Percentiles rank a stretch among this genome's conserved stretches.
Conservation (phyloP, 2,888 invertebrate species). For the Plusia festucae region DNA sequence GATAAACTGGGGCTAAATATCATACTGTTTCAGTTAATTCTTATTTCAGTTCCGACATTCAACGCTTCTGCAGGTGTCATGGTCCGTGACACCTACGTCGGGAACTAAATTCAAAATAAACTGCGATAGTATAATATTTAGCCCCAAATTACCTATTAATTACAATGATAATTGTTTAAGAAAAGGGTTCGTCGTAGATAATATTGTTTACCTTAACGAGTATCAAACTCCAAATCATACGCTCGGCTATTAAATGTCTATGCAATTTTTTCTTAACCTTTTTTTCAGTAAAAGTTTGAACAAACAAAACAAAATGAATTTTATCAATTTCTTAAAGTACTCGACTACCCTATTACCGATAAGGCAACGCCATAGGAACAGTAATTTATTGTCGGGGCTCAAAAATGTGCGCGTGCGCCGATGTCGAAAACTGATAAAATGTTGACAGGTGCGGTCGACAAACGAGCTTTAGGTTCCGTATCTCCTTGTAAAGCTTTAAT, state of each 20-base stretch:
- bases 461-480: neutral
- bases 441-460: neutral
- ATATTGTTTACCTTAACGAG: neutral
- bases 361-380: neutral
- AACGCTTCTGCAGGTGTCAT: too few relatives aligned
- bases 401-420: slow-evolving; percentile 13
- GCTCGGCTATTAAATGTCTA: neutral
- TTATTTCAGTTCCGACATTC: too few relatives aligned
- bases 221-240: neutral
- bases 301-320: neutral
- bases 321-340: slow-evolving; percentile 6
- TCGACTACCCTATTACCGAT: slow-evolving; percentile 8
- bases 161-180: too few relatives aligned
- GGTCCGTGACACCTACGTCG: too few relatives aligned
- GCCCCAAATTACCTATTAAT: too few relatives aligned
- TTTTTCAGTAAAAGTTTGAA: neutral
- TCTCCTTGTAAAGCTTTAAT: neutral
- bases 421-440: slow-evolving; percentile 11
- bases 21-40: too few relatives aligned
- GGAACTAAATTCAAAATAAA: too few relatives aligned
- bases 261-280: neutral
- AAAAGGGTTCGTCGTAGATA: too few relatives aligned
- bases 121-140: too few relatives aligned
- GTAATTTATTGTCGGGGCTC: neutral
- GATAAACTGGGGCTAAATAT: too few relatives aligned